phyloP scores from a whole-genome alignment of 2,113 vertebrate species.

The Neofelis nebulosa region DNA sequence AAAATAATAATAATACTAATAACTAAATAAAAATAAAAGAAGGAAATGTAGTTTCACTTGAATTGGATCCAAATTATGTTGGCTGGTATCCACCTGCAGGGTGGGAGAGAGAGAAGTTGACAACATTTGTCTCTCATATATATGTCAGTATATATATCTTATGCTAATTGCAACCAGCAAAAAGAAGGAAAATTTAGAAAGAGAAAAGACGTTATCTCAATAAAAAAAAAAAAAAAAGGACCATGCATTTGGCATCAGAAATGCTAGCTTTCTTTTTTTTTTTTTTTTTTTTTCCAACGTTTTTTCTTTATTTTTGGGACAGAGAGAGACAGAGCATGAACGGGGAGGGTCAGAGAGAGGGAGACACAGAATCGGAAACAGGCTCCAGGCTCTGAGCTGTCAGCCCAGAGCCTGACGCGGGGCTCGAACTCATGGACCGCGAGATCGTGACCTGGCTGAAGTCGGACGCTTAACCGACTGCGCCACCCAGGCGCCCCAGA shows the following conservation, averaged over 20 bases:
- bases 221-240: constrained; percentile 44
- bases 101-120: neutral
- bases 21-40: too few species aligned
- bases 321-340: too few species aligned
- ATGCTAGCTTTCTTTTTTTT: neutral
- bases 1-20: neutral
- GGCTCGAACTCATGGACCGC: too few species aligned
- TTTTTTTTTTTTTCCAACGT: too few species aligned
- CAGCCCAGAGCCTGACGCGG: too few species aligned
- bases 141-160: constrained; percentile 14
- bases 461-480: too few species aligned
- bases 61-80: neutral
- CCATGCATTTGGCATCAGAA: neutral
- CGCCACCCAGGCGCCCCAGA: too few species aligned
- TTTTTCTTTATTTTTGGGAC: too few species aligned
- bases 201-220: neutral
- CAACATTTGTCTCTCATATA: neutral
- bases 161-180: neutral
- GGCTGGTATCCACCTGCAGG: neutral
- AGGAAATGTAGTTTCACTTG: neutral
- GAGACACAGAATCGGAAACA: too few species aligned
- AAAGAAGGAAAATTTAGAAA: constrained; percentile 34
- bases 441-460: too few species aligned
- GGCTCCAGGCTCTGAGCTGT: too few species aligned
- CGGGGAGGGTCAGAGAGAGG: too few species aligned